A percentile compares a stretch with the other conserved stretches of the same genome.
Conservation (phyloP, 2,113 vertebrate species). For the Muntiacus muntjak region DNA sequence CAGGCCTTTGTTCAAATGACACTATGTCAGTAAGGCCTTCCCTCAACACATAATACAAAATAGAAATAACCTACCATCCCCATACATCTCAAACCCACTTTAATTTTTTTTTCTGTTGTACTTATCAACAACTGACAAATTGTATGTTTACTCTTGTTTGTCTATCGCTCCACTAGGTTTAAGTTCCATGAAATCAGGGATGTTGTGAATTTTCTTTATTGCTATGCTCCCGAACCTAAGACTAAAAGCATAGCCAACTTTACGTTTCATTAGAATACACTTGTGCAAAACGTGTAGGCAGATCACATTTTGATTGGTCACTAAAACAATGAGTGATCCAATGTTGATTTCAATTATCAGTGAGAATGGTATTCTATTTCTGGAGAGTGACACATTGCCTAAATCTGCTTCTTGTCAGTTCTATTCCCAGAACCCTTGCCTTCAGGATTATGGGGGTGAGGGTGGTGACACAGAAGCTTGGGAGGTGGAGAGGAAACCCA, state of each 20-base stretch:
- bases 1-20: neutral
- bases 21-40: neutral
- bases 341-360: neutral
- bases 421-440: neutral
- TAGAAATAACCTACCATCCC: neutral
- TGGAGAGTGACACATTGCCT: neutral
- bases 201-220: neutral
- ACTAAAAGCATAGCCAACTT: neutral
- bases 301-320: neutral
- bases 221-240: neutral
- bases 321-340: neutral
- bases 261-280: neutral
- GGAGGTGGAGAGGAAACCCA: neutral
- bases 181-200: neutral
- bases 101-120: neutral
- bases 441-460: neutral
- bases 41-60: neutral
- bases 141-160: neutral
- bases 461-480: neutral
- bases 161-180: neutral
- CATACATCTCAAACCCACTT: neutral
- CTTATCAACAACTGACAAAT: neutral
- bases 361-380: neutral
- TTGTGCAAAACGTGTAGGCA: neutral
- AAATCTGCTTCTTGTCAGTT: neutral